Conservation (phyloP, 2,888 invertebrate genomes). For the Luperina testacea region DNA sequence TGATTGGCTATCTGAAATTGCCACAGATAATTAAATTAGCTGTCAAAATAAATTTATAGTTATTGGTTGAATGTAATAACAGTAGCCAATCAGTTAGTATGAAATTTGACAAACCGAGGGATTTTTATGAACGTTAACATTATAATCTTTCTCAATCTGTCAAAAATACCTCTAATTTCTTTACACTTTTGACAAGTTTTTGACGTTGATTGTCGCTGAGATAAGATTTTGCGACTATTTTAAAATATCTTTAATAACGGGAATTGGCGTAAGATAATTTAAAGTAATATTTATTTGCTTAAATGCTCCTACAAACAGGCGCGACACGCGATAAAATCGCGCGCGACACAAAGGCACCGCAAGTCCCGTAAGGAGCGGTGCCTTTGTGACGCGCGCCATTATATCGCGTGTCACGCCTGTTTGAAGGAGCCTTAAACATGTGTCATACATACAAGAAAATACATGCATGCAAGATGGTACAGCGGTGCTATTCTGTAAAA, state of each 20-base stretch:
- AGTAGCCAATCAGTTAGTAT: background rate
- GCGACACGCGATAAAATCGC: no score
- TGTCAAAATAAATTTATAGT: slow-evolving; percentile 1
- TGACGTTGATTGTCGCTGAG: background rate
- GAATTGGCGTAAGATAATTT: background rate
- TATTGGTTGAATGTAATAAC: background rate
- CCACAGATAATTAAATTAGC: background rate
- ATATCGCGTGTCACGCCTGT: no score
- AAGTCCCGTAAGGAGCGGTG: no score
- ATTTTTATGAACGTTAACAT: background rate
- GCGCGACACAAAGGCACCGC: no score
- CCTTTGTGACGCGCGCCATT: no score
- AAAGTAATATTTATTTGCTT: no score
- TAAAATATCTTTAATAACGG: background rate
- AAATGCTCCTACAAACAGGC: no score
- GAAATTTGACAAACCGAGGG: background rate
- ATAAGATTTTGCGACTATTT: background rate
- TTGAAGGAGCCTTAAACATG: no score
- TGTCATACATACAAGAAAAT: no score
- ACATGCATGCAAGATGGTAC: no score
- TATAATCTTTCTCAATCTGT: background rate
- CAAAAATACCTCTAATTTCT: background rate
- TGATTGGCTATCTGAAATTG: slow-evolving; percentile 3
- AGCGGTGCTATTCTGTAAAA: no score
- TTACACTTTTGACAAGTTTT: background rate